These are phyloP conservation scores for Strigamia crassipes DNA, from an alignment of 2,888 invertebrate species.

Conservation along the genomic window DNA sequence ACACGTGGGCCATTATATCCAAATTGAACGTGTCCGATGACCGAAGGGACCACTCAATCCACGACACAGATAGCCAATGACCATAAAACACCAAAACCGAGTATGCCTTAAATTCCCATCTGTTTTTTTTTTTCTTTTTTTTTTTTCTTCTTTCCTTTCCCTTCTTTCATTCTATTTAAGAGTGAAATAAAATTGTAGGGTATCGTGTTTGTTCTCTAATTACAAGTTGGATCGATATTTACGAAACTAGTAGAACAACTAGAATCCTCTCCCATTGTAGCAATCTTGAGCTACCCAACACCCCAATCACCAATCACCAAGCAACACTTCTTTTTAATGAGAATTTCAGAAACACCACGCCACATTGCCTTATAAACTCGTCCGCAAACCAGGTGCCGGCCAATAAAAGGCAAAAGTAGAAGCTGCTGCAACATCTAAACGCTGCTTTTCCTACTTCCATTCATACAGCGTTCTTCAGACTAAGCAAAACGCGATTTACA, in stretches of 20 bases:
- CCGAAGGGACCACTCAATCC: slow-evolving; percentile 32
- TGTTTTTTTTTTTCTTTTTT: background rate
- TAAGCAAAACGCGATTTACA: slow-evolving; percentile 40
- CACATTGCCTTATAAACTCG: slow-evolving; percentile 12
- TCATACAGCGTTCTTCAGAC: slow-evolving; percentile 2
- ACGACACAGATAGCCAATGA: slow-evolving; percentile 29
- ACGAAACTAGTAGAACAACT: background rate
- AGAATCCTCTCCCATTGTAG: background rate
- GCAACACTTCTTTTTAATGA: slow-evolving; percentile 29
- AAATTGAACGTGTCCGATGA: slow-evolving; percentile 30
- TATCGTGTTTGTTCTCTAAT: slow-evolving; percentile 17
- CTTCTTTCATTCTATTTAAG: background rate
- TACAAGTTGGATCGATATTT: slow-evolving; percentile 13
- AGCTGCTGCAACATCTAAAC: slow-evolving; percentile 23
- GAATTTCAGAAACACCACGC: slow-evolving; percentile 5
- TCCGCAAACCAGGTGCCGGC: background rate
- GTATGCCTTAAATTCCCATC: slow-evolving; percentile 1
- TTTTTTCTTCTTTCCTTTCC: too few relatives aligned
- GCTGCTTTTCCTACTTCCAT: slow-evolving; percentile 25
- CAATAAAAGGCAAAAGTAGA: background rate
- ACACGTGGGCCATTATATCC: slow-evolving; percentile 31
- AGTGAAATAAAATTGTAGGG: slow-evolving; percentile 15
- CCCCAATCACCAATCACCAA: background rate
- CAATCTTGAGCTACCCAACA: too few relatives aligned
- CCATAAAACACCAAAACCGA: slow-evolving; percentile 14